phyloP scores from a whole-genome alignment of 2,888 invertebrate genomes.

The Trachelus stipa region DNA sequence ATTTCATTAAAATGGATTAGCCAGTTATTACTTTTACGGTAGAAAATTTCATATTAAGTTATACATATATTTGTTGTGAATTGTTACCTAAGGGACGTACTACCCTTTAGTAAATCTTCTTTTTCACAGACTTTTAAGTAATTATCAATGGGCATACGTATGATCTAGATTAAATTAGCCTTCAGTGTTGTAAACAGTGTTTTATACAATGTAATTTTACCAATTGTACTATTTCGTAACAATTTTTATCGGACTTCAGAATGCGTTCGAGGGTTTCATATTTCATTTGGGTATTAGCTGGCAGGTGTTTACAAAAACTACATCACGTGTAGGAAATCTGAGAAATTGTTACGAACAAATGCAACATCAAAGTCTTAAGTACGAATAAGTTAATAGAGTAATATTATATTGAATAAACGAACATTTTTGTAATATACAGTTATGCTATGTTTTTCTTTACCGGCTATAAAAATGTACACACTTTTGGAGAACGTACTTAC shows the following conservation, averaged over 20 bases:
- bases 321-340: background rate
- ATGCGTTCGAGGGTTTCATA: background rate
- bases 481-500: background rate
- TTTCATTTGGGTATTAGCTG: background rate
- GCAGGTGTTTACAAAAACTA: background rate
- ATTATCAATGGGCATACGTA: background rate
- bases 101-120: background rate
- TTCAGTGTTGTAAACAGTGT: background rate
- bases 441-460: background rate
- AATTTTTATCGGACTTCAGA: background rate
- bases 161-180: background rate
- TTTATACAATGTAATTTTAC: background rate
- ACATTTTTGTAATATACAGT: slow-evolving; percentile 9
- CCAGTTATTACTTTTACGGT: background rate
- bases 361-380: background rate
- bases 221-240: background rate
- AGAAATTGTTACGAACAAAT: background rate
- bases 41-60: background rate
- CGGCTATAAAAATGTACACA: background rate
- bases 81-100: background rate
- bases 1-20: background rate
- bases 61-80: background rate
- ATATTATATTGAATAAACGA: background rate
- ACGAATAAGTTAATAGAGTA: background rate
- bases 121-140: background rate